These are phyloP conservation scores for Apis florea DNA, from an alignment of 1,140 invertebrate species.

Conservation along the genomic window DNA sequence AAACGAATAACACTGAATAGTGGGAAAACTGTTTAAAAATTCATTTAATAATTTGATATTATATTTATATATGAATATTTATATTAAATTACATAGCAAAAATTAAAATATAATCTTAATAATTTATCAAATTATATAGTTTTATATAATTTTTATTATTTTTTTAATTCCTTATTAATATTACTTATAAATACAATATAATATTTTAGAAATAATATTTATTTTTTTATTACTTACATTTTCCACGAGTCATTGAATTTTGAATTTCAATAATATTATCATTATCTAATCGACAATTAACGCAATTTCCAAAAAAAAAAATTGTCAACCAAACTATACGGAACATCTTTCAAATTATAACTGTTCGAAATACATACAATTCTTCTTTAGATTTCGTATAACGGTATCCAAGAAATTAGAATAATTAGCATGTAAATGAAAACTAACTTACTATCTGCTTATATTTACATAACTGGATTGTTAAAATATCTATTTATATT, in stretches of 20 bases:
- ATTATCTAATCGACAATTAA: slow-evolving; percentile 32
- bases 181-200: background rate
- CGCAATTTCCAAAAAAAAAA: slow-evolving; percentile 55
- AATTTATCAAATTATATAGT: background rate
- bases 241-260: slow-evolving; percentile 33
- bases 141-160: slow-evolving; percentile 15
- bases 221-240: slow-evolving; percentile 58
- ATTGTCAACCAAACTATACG: slow-evolving; percentile 45
- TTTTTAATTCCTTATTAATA: background rate
- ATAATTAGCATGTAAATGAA: slow-evolving; percentile 62
- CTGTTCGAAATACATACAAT: slow-evolving; percentile 28
- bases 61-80: background rate
- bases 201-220: background rate
- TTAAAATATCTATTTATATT: background rate
- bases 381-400: slow-evolving; percentile 40
- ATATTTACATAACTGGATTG: slow-evolving; percentile 49
- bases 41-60: background rate
- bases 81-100: background rate
- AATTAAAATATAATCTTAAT: background rate
- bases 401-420: slow-evolving; percentile 58
- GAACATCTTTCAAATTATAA: slow-evolving; percentile 62
- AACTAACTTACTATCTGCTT: slow-evolving; percentile 23
- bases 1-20: slow-evolving; percentile 88
- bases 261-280: slow-evolving; percentile 14
- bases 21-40: slow-evolving; percentile 82